Evolutionary conservation across 2,888 invertebrate species (phyloP).

Genomic region (Apeira syringaria): DNA sequence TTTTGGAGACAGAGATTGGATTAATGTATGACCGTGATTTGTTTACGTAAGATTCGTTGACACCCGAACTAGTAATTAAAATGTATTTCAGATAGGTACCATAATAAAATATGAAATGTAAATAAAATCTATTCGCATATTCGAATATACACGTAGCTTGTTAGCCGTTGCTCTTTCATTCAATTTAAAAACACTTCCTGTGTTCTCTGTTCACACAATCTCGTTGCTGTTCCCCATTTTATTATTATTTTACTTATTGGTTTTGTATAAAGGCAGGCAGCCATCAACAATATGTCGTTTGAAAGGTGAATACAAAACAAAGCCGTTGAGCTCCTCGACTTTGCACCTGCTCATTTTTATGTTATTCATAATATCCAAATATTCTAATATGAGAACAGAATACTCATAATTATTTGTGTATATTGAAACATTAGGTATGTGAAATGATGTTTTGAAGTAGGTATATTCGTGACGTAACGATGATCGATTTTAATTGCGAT

Average conservation of each 20-base stretch:
- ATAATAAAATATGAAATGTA: too few species aligned
- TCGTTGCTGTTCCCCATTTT: conserved; percentile 65
- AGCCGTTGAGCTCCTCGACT: conserved; percentile 70
- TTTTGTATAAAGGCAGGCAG: conserved; percentile 73
- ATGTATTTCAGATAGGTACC: too few species aligned
- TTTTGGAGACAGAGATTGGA: too few species aligned
- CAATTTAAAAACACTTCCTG: conserved; percentile 70
- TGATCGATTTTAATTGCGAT: too few species aligned
- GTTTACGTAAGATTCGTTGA: too few species aligned
- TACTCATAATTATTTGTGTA: too few species aligned
- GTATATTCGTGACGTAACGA: too few species aligned
- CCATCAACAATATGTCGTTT: conserved; percentile 79
- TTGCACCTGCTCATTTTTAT: conserved; percentile 70
- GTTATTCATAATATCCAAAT: conserved; percentile 32
- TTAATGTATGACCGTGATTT: too few species aligned
- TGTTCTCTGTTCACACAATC: conserved; percentile 69
- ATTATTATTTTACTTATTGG: conserved; percentile 79
- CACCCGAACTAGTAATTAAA: too few species aligned
- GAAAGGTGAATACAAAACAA: conserved; percentile 80
- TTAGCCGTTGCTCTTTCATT: conserved; percentile 49
- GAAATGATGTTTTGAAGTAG: too few species aligned
- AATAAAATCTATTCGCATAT: not conserved
- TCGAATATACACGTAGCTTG: conserved; percentile 13
- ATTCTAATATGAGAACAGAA: too few species aligned
- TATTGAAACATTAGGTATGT: too few species aligned